A percentile compares a stretch with the other conserved stretches of the same genome.
These are phyloP conservation scores for Chinchilla lanigera DNA, from an alignment of 2,113 vertebrate genomes.

Conservation along the genomic window DNA sequence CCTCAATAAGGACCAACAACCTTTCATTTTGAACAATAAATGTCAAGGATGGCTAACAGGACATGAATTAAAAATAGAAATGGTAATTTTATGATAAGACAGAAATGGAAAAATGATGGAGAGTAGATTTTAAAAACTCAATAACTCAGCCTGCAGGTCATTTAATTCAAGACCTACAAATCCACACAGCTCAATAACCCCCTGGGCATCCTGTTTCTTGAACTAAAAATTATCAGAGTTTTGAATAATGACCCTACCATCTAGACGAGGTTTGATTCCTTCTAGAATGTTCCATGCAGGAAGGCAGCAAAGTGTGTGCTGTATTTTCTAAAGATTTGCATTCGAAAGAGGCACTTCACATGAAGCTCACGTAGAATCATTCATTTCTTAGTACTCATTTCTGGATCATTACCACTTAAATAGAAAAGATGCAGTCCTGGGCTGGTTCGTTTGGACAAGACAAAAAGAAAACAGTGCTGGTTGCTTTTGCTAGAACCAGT, in stretches of 20 bases:
- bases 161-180: background rate
- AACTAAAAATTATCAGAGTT: background rate
- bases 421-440: background rate
- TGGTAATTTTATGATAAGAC: background rate
- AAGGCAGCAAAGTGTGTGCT: background rate
- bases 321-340: slow-evolving; percentile 8
- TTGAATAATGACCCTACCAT: background rate
- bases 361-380: background rate
- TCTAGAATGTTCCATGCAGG: background rate
- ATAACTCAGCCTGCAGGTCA: background rate
- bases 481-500: slow-evolving; percentile 62
- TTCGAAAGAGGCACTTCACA: background rate
- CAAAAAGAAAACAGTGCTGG: background rate
- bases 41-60: background rate
- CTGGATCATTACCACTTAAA: background rate
- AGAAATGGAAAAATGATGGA: slow-evolving; percentile 47
- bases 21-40: slow-evolving; percentile 29
- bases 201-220: background rate
- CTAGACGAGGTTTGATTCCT: background rate
- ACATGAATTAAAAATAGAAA: slow-evolving; percentile 47
- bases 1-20: background rate
- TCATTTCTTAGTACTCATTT: background rate
- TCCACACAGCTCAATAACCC: background rate
- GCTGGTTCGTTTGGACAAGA: background rate
- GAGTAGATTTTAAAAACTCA: slow-evolving; percentile 37